These are phyloP conservation scores for Microctenopoma steveboyesi DNA, from an alignment of 2,797 vertebrate species.

Conservation along the genomic window DNA sequence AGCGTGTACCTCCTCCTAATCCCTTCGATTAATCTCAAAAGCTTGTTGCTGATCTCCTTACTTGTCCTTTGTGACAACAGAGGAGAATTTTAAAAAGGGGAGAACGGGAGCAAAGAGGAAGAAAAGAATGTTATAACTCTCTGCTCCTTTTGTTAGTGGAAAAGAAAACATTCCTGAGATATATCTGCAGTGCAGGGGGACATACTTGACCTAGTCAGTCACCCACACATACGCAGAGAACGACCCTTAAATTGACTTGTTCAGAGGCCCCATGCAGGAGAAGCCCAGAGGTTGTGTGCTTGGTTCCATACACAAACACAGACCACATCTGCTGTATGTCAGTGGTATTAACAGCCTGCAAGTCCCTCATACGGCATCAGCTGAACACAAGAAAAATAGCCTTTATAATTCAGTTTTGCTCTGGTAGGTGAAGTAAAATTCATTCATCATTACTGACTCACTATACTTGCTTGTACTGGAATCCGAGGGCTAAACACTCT, in stretches of 20 bases:
- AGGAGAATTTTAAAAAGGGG: not conserved
- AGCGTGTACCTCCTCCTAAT: not conserved
- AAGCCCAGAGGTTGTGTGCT: slow-evolving; percentile 23
- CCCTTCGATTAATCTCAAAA: slow-evolving; percentile 2
- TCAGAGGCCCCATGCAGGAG: slow-evolving; percentile 24
- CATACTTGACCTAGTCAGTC: slow-evolving; percentile 48
- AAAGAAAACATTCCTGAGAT: slow-evolving; percentile 78
- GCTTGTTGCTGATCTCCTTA: slow-evolving; percentile 1
- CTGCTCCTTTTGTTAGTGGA: slow-evolving; percentile 47
- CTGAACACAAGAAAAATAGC: slow-evolving; percentile 7
- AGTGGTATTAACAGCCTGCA: slow-evolving; percentile 12
- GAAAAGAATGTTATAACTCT: slow-evolving; percentile 34
- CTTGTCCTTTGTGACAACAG: slow-evolving; percentile 1
- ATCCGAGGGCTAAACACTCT: not conserved
- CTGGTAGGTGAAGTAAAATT: slow-evolving; percentile 2
- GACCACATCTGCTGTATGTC: slow-evolving; percentile 39
- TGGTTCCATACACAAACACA: slow-evolving; percentile 38
- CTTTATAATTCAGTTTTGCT: slow-evolving; percentile 5
- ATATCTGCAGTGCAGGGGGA: slow-evolving; percentile 53
- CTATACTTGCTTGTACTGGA: not conserved
- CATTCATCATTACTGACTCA: slow-evolving; percentile 23
- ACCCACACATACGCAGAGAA: slow-evolving; percentile 23
- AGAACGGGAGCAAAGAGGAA: not conserved
- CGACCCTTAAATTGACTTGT: slow-evolving; percentile 30
- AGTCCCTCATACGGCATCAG: slow-evolving; percentile 7